Conservation (phyloP, 1,140 invertebrate species). For the Drosophila bipectinata region DNA sequence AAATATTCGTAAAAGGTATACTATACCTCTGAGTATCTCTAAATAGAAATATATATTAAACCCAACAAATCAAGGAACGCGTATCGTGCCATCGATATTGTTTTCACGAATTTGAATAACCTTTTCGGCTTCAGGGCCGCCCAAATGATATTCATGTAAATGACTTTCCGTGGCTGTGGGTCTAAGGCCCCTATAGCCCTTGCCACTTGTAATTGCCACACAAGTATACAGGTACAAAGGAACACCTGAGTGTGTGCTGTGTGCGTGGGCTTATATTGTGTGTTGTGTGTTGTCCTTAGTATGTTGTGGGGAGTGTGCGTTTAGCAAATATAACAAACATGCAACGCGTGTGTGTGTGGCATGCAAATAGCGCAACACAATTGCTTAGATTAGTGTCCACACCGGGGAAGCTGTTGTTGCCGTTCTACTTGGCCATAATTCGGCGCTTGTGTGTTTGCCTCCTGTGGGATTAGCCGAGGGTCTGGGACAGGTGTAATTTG, state of each 20-base stretch:
- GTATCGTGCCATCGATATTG: not conserved
- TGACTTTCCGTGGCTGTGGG: conserved; percentile 44
- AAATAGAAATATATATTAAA: no score
- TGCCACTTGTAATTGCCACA: conserved; percentile 55
- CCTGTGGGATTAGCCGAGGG: conserved; percentile 45
- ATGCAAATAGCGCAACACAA: conserved; percentile 61
- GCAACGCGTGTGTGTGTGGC: conserved; percentile 31
- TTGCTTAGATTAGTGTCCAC: conserved; percentile 63
- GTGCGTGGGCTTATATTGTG: conserved; percentile 24
- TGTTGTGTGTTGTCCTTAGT: not conserved
- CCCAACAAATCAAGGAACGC: no score
- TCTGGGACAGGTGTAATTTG: conserved; percentile 55
- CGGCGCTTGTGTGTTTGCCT: conserved; percentile 19
- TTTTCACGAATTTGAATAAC: conserved; percentile 24
- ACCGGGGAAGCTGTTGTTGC: conserved; percentile 26
- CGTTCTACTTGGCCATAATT: conserved; percentile 41
- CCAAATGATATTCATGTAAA: conserved; percentile 74
- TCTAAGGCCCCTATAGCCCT: not conserved
- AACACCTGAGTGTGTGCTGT: conserved; percentile 5
- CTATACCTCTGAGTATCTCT: no score
- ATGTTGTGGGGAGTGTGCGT: conserved; percentile 42
- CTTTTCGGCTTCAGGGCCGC: conserved; percentile 23
- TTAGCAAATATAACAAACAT: conserved; percentile 77
- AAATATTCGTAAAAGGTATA: not conserved
- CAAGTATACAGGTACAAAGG: not conserved